phyloP scores from a whole-genome alignment of 2,888 invertebrate species.

The Morinoia aosen region DNA sequence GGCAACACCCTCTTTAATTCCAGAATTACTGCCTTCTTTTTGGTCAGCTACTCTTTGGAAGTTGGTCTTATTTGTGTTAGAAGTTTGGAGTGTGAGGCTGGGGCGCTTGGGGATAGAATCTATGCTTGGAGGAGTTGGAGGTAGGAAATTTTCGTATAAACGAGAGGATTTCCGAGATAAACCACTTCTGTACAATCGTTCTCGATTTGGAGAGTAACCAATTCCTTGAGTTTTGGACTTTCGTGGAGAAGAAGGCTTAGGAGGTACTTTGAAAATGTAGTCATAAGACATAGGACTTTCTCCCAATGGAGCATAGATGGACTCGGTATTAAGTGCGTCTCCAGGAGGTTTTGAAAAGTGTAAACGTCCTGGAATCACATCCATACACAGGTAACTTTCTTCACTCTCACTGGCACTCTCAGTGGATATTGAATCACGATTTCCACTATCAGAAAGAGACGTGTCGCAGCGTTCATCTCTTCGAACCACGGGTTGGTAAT shows the following conservation, averaged over 20 bases:
- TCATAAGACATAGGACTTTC: background rate
- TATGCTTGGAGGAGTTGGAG: constrained; percentile 12
- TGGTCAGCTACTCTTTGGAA: background rate
- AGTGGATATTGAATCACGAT: background rate
- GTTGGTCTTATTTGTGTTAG: background rate
- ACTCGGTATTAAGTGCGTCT: background rate
- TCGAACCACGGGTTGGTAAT: background rate
- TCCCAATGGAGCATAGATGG: background rate
- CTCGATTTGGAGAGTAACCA: constrained; percentile 12
- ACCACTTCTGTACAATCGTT: background rate
- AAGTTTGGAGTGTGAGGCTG: background rate
- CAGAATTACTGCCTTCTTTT: background rate
- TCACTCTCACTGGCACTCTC: background rate
- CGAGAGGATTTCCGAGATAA: background rate
- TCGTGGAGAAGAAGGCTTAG: background rate
- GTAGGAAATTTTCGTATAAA: background rate
- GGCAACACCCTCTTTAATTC: background rate
- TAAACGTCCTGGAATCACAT: background rate
- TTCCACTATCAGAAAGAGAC: background rate
- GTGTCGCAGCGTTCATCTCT: background rate
- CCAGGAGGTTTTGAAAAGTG: background rate
- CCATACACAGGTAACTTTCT: background rate
- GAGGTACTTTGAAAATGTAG: background rate
- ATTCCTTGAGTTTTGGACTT: background rate
- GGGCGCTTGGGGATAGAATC: background rate